Evolutionary conservation across 2,113 vertebrate genomes (phyloP), one percentile per base, ranked within the genome.

Genomic region (Bufo bufo): DNA sequence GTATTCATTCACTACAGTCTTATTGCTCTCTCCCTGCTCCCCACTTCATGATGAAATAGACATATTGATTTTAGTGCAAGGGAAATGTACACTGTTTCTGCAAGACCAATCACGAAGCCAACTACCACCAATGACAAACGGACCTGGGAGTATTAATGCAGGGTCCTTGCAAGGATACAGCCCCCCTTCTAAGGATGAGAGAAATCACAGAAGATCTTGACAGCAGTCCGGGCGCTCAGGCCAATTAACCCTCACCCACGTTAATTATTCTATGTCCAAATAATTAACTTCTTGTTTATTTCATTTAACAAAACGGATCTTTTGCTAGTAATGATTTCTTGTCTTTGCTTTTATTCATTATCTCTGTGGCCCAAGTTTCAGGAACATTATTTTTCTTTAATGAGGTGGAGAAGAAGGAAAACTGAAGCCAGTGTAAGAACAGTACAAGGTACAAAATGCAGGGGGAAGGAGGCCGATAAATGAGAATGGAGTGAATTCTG

Each of bases 241-340:
- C 90, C 92, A 93, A 93, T 92, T 91, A 94, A 90, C 88, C 91
- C 92, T 91, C 89, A 90, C 92, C 92, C 58, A 87, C 88, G 91
- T 92, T 93, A 94, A 94, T 94, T 93, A 93, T 90, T 85, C 0
- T 23, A 89, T 94, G 92, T 94, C 92, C 92, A 91, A 91, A 92
- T 93, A 93, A 94, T 93, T 94, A 93, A 91, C 89, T 92, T 89
- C 91, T 92, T 94, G 90, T 93, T 93, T 93, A 93, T 92, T 91
- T 92, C 90, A 90, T 90, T 91, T 91, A 92, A 92, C 77, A 88
- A 91, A 86, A 90, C 66, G 1, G 6, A 88, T 91, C 91, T 93
- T 92, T 91, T 91, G 88, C 91, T 85, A 63, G 79, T 92, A 92
- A 93, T 92, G 92, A 94, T 94, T 94, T 93, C 90, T 90, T 93